These are phyloP conservation scores for Oryzias curvinotus DNA, from an alignment of 2,113 vertebrate species.

Conservation along the genomic window DNA sequence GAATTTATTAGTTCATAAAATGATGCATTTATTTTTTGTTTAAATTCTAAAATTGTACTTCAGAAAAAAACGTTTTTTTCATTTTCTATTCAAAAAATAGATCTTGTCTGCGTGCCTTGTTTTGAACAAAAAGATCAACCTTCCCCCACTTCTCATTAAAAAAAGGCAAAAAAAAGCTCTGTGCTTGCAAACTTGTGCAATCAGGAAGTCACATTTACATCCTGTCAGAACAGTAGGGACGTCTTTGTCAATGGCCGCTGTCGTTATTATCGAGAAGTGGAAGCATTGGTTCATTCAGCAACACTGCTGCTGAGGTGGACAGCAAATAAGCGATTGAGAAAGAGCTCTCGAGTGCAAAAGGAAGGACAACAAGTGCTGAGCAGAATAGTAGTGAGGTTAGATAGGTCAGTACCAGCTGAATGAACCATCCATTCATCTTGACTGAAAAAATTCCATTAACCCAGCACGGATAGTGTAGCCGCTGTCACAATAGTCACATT, in stretches of 20 bases:
- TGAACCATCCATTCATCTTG: slow-evolving; percentile 66
- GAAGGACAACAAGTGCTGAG: slow-evolving; percentile 52
- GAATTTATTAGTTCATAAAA: no score
- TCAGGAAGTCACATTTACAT: slow-evolving; percentile 59
- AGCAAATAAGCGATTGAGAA: slow-evolving; percentile 59
- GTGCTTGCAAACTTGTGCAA: slow-evolving; percentile 65
- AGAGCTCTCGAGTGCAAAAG: slow-evolving; percentile 53
- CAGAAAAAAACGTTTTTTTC: no score
- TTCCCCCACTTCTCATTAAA: slow-evolving; percentile 2
- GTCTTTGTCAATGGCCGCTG: slow-evolving; percentile 40
- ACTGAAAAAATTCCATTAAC: slow-evolving; percentile 54
- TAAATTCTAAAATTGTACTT: no score
- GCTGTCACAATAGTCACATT: slow-evolving; percentile 37
- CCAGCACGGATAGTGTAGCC: slow-evolving; percentile 28
- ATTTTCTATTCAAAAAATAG: not conserved
- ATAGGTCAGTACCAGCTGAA: slow-evolving; percentile 60
- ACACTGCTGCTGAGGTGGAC: slow-evolving; percentile 60
- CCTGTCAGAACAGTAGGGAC: slow-evolving; percentile 26
- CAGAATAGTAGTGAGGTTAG: slow-evolving; percentile 31
- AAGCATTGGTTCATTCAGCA: slow-evolving; percentile 60
- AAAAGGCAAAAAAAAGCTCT: slow-evolving; percentile 10
- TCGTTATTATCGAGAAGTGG: slow-evolving; percentile 65
- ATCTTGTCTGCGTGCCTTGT: slow-evolving; percentile 34
- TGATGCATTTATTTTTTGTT: no score
- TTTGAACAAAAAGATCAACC: slow-evolving; percentile 36